These are phyloP conservation scores for Pyxicephalus adspersus DNA, from an alignment of 2,113 vertebrate genomes.

Conservation along the genomic window DNA sequence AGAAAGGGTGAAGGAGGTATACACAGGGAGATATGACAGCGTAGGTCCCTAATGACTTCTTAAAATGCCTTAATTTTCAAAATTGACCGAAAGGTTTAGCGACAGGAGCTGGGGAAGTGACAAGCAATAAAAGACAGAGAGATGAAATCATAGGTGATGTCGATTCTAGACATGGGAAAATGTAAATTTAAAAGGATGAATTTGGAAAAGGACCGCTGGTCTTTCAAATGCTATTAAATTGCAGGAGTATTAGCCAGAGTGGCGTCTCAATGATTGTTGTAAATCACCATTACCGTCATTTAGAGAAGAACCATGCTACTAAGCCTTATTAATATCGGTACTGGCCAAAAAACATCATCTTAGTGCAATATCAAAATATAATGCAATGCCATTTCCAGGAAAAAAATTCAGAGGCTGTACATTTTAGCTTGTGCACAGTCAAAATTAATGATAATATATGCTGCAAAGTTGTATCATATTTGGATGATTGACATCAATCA, in stretches of 20 bases:
- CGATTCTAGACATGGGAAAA: not conserved
- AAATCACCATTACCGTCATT: too few relatives aligned
- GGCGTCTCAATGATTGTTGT: not conserved
- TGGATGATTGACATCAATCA: too few relatives aligned
- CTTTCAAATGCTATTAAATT: slow-evolving; percentile 14
- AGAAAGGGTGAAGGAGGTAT: not conserved
- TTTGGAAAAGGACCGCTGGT: not conserved
- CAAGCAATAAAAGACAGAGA: slow-evolving; percentile 12
- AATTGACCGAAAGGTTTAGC: slow-evolving; percentile 46
- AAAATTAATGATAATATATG: too few relatives aligned
- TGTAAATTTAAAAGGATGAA: not conserved
- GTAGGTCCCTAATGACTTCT: slow-evolving; percentile 47
- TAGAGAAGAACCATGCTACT: too few relatives aligned
- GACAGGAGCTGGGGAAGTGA: slow-evolving; percentile 31
- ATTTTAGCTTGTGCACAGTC: too few relatives aligned
- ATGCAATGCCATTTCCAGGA: too few relatives aligned
- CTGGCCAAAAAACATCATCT: too few relatives aligned
- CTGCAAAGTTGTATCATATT: too few relatives aligned
- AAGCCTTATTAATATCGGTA: too few relatives aligned
- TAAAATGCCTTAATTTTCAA: slow-evolving; percentile 53
- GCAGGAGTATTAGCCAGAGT: not conserved
- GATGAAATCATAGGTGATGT: not conserved
- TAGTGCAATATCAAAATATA: too few relatives aligned
- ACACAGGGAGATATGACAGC: slow-evolving; percentile 26
- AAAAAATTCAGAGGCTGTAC: too few relatives aligned